Base-by-base conservation (phyloP, 2,797 vertebrate species). In the Oryzias dopingdopingensis region DNA sequence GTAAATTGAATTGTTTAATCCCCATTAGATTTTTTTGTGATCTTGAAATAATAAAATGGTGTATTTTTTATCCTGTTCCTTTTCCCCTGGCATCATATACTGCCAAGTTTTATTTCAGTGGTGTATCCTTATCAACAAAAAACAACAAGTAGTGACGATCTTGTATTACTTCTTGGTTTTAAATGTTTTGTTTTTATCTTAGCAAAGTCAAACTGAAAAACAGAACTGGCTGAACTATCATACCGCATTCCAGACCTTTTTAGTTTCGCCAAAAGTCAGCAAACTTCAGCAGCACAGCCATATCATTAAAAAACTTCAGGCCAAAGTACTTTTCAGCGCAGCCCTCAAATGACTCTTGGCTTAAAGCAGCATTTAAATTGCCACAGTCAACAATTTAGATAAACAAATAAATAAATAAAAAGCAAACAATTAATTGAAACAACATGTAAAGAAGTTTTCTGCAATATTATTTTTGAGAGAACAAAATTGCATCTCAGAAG, bases 121-220 rank as follows among this genome's bases (percentile, higher is more conserved):
- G 2, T 12, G 10, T 37, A 3, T 13, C 32, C 10, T 12, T 12
- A 37, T 5, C 6, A 84, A 5, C 24, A 18, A 18, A 18, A 18
- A 18, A 18, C 18, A 18, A 18, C 24, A 26, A 26, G 24, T 5
- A 6, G 24, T 26, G 6, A 32, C 32, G 2, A 37, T 37, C 10
- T 37, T 37, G 4, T 37, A 10, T 12, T 12, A 37, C 10, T 37
- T 37, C 12, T 37, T 12, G 32, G 2, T 37, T 37, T 37, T 12
- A 37, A 37, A 37, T 37, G 32, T 37, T 37, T 37, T 2, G 2
- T 12, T 37, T 37, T 37, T 37, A 37, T 10, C 29, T 54, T 73
- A 60, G 2, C 5, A 83, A 76, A 77, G 59, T 57, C 44, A 67
- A 81, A 78, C 50, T 77, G 70, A 72, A 48, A 60, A 78, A 81